Percentiles rank a stretch among this genome's conserved stretches.
Evolutionary conservation across 2,113 vertebrate species (phyloP).

Genomic region (Thermophis baileyi): DNA sequence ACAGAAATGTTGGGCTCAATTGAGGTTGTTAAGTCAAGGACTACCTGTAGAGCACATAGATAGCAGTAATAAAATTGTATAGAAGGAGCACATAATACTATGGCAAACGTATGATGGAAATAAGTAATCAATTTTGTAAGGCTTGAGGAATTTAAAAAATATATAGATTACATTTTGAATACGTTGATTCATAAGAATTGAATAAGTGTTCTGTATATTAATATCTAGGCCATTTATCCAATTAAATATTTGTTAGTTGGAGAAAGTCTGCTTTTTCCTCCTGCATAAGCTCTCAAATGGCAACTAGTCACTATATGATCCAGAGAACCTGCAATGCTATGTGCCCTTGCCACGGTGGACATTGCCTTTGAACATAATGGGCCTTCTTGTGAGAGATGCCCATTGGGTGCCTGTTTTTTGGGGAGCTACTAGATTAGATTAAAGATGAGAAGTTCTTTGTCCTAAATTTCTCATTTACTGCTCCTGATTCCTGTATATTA

Average conservation of each 20-base stretch:
- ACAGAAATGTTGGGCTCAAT: not conserved
- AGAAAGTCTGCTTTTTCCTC: too few relatives aligned
- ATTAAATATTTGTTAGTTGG: not conserved
- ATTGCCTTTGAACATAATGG: not conserved
- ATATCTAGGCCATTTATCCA: not conserved
- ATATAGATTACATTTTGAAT: not conserved
- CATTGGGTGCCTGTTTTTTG: not conserved
- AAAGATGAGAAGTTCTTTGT: not conserved
- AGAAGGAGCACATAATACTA: not conserved
- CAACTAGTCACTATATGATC: too few relatives aligned
- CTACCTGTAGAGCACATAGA: not conserved
- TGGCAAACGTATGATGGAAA: not conserved
- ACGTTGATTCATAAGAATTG: not conserved
- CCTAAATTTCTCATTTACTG: slow-evolving; percentile 10
- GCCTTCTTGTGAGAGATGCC: not conserved
- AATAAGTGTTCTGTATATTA: too few relatives aligned
- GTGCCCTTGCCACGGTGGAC: not conserved
- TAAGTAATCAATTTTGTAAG: not conserved
- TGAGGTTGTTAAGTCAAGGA: not conserved
- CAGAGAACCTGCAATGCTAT: not conserved
- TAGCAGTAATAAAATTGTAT: not conserved
- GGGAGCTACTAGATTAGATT: not conserved
- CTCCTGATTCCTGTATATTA: accelerated
- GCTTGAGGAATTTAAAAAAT: not conserved
- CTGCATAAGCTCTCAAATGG: too few relatives aligned